phyloP scores from a whole-genome alignment of 2,113 vertebrate genomes.

The Myiozetetes cayanensis region DNA sequence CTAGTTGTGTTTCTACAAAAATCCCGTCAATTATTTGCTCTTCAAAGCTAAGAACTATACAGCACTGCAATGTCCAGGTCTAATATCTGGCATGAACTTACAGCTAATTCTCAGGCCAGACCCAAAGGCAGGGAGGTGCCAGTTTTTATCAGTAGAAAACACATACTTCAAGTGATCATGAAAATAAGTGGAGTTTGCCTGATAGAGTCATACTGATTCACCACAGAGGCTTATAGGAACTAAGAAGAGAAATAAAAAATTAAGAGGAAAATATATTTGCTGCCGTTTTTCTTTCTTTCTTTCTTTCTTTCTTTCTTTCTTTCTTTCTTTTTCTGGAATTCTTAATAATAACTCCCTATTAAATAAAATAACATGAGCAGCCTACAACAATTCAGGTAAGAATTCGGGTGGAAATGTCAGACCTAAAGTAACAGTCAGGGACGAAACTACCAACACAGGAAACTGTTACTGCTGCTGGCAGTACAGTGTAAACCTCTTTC shows the following conservation, averaged over 20 bases:
- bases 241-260: not conserved
- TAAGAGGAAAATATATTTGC: not conserved
- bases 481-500: not conserved
- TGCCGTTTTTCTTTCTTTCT: not conserved
- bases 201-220: not conserved
- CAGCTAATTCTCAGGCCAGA: not conserved
- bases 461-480: not conserved
- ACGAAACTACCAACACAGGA: not conserved
- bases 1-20: not conserved
- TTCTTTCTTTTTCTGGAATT: not conserved
- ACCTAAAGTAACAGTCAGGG: not conserved
- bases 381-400: not conserved
- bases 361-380: not conserved
- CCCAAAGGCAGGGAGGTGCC: not conserved
- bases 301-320: too few species aligned
- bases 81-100: not conserved
- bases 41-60: not conserved
- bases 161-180: not conserved
- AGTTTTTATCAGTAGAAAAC: not conserved
- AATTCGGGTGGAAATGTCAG: not conserved
- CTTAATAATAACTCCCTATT: not conserved
- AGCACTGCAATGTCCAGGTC: not conserved
- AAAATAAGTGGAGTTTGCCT: not conserved
- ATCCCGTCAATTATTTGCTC: not conserved
- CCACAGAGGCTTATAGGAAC: not conserved